These are phyloP conservation scores for Pangasius djambal DNA, from an alignment of 2,797 vertebrate genomes.

Conservation along the genomic window DNA sequence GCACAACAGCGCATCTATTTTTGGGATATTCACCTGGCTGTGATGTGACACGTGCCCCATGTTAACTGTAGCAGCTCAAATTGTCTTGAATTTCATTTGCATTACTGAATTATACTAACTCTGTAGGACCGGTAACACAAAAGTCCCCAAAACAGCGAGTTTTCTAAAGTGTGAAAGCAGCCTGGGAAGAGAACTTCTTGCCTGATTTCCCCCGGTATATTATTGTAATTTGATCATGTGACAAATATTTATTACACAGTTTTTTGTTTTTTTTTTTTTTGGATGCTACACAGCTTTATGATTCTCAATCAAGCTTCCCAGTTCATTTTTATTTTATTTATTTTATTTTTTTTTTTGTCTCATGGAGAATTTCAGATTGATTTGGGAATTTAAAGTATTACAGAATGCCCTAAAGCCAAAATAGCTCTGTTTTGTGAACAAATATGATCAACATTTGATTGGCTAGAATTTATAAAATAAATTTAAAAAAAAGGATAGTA, in stretches of 20 bases:
- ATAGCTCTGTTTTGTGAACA: not conserved
- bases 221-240: not conserved
- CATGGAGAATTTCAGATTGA: not conserved
- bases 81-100: too few relatives aligned
- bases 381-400: not conserved
- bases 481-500: not conserved
- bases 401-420: not conserved
- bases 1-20: not conserved
- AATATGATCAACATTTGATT: not conserved
- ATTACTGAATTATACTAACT: too few relatives aligned
- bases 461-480: not conserved
- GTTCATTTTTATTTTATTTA: too few relatives aligned
- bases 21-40: not conserved
- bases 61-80: too few relatives aligned
- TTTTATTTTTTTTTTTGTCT: not conserved
- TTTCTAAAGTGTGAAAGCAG: not conserved
- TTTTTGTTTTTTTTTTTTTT: not conserved
- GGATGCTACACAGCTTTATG: not conserved
- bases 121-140: too few relatives aligned
- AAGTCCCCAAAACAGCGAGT: too few relatives aligned
- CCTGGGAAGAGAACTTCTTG: not conserved
- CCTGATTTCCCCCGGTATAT: too few relatives aligned
- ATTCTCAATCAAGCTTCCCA: not conserved
- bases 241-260: not conserved
- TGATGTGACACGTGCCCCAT: too few relatives aligned